Percentiles rank a stretch among this genome's conserved stretches.
Evolutionary conservation across 2,888 invertebrate genomes (phyloP).

Genomic region (Agapostemon virescens): DNA sequence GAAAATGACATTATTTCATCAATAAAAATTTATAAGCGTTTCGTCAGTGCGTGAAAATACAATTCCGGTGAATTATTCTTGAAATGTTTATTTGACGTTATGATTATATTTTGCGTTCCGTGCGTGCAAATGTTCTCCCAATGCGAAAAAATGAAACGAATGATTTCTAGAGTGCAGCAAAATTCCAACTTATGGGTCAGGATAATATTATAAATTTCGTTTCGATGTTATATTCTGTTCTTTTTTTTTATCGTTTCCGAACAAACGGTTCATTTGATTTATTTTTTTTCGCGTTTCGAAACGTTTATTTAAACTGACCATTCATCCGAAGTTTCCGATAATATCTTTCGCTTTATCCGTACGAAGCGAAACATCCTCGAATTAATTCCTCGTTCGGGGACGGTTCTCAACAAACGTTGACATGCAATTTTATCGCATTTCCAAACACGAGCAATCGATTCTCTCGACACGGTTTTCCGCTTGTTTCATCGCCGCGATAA

Average conservation of each 20-base stretch:
- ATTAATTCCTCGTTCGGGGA: neutral
- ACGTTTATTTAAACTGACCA: neutral
- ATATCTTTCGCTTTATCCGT: neutral
- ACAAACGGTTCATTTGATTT: neutral
- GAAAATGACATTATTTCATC: neutral
- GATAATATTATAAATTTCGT: conserved; percentile 5
- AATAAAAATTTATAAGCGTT: conserved; percentile 5
- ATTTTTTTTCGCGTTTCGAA: neutral
- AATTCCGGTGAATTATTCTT: neutral
- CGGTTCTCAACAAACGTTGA: neutral
- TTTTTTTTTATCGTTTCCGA: neutral
- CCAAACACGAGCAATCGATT: neutral
- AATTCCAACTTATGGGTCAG: neutral
- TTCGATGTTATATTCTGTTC: neutral
- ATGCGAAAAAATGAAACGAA: neutral
- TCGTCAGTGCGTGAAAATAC: neutral
- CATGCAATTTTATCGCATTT: neutral
- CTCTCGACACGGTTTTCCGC: neutral
- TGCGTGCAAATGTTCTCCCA: neutral
- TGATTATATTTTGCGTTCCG: neutral
- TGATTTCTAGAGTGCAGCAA: neutral
- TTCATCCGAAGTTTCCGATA: neutral
- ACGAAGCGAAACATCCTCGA: neutral
- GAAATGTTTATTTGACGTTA: conserved; percentile 1
- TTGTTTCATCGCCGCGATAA: neutral